Base-by-base conservation (phyloP, 2,888 invertebrate species). In the Drosophila mettleri region DNA sequence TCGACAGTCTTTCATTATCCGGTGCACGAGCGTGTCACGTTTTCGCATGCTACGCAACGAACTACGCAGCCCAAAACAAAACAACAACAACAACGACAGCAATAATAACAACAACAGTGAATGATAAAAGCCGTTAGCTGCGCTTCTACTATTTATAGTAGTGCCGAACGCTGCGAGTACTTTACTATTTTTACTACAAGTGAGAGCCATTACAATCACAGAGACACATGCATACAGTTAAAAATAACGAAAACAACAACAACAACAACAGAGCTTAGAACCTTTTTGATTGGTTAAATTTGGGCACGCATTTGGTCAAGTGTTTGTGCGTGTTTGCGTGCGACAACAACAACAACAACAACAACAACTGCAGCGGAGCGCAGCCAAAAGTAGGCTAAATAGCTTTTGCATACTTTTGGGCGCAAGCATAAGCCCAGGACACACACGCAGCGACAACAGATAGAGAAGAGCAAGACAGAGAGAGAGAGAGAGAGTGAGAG, bases 321-420 rank as follows among this genome's bases (percentile, higher is more conserved):
- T 48, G 36, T 36, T 34, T 29, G 54, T 54, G 41, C 16, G 29
- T 51, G 34, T 63, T 61, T 55, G 60, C 22, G 46, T 55, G 41
- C 22, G 51, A 22, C 33, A 43, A 29, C 27, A 57, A 57, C 20
- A 59, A 22, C 14, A 65, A 60, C 38, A 41, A 22, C 27, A 63
- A 51, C 36, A 63, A 48, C 52, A 48, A 20, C 57, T 36, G 36
- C 64, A 59, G 31, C 53, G 38, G 39, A 46, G 59, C 36, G 36
- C 61, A 77, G 45, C 70, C 70, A 24, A 83, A 83, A 83, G 69
- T 83, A 78, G 86, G 83, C 83, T 83, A 83, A 83, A 83, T 74
- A 86, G 66, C 66, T 52, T 72, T 60, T 73, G 73, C 82, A 85
- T 80, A 84, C 74, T 84, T 86, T 77, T 74, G 71, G 84, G 86